These are phyloP conservation scores for Micromussa lordhowensis DNA, from an alignment of 92 coral and sea anemone species.

Conservation along the genomic window DNA sequence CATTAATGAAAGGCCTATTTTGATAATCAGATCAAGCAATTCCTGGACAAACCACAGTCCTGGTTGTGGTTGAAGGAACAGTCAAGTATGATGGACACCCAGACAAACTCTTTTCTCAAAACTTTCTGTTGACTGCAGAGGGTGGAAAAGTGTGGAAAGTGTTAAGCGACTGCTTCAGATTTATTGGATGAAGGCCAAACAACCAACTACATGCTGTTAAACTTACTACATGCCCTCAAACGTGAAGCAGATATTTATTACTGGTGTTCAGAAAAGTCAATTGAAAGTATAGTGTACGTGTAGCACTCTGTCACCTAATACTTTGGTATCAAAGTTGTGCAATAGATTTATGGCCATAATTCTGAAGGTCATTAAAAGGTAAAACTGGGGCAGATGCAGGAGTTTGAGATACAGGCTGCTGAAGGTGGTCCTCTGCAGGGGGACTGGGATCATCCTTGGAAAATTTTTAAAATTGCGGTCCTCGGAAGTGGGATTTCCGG, in stretches of 20 bases:
- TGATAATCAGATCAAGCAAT: conserved; percentile 83
- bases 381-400: too few relatives aligned
- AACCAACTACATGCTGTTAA: background rate
- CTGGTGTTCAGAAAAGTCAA: too few relatives aligned
- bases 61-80: conserved; percentile 87
- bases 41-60: conserved; percentile 92
- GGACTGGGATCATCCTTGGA: too few relatives aligned
- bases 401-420: too few relatives aligned
- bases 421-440: too few relatives aligned
- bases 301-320: background rate
- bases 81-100: conserved; percentile 90
- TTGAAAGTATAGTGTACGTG: background rate
- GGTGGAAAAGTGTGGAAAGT: conserved; percentile 97
- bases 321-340: too few relatives aligned
- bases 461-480: too few relatives aligned
- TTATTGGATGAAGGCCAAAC: conserved; percentile 48
- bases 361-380: too few relatives aligned
- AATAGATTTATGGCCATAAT: too few relatives aligned
- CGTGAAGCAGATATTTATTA: background rate
- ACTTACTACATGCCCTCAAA: background rate
- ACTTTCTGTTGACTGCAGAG: conserved; percentile 93
- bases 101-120: conserved; percentile 85
- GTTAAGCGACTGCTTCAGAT: conserved; percentile 96
- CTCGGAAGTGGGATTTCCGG: too few relatives aligned
- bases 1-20: background rate